Conservation (phyloP, 2,797 vertebrate genomes). For the Oreonectes daqikongensis region DNA sequence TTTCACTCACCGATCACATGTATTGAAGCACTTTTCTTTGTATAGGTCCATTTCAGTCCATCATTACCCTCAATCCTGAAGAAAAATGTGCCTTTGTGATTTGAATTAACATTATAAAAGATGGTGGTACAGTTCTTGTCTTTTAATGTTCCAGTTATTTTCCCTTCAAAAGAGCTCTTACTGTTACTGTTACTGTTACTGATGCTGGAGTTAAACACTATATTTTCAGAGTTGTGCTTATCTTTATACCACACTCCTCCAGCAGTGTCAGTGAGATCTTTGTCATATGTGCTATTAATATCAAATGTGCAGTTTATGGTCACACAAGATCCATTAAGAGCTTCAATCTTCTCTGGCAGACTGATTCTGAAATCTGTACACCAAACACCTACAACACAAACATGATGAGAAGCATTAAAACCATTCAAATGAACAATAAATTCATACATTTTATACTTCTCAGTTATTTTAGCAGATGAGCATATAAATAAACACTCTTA, state of each 20-base stretch:
- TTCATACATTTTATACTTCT: too few relatives aligned
- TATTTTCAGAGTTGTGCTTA: rapidly evolving
- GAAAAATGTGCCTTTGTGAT: background rate
- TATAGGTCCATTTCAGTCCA: background rate
- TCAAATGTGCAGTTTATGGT: slow-evolving; percentile 25
- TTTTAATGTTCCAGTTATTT: background rate
- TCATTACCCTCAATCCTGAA: background rate
- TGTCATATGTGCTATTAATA: background rate
- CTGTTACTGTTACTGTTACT: too few relatives aligned
- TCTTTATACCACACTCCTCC: background rate
- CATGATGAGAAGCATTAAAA: too few relatives aligned
- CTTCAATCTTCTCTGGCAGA: too few relatives aligned
- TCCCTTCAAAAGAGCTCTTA: background rate
- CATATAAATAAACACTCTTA: too few relatives aligned
- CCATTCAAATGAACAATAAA: too few relatives aligned
- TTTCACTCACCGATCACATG: slow-evolving; percentile 34
- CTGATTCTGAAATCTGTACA: too few relatives aligned
- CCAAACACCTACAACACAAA: too few relatives aligned
- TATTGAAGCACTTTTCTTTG: background rate
- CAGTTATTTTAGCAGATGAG: too few relatives aligned
- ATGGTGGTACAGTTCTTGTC: slow-evolving; percentile 2
- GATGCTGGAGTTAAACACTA: background rate
- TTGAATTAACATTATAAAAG: background rate
- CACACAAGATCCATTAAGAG: too few relatives aligned
- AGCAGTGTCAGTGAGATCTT: background rate